Evolutionary conservation across 2,797 vertebrate species (phyloP), one percentile per base, ranked within the genome.

Genomic region (Coregonus suidteri): DNA sequence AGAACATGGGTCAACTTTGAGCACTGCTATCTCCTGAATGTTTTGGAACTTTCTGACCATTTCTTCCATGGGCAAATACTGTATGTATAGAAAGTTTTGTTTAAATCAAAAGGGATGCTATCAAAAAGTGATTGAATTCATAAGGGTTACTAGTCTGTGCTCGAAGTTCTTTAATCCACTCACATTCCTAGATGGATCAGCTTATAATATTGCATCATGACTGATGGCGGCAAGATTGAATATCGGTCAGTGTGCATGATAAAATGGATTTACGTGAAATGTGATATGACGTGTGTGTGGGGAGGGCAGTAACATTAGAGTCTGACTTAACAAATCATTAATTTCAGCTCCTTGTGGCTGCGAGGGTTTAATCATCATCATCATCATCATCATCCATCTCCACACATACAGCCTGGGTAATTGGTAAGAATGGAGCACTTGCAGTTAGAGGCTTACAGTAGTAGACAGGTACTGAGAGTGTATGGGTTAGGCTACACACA

Each of bases 161-260:
- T 47, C 41, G 2, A 47, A 47, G 41, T 47, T 47, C 41, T 47
- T 47, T 13, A 47, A 84, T 86, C 75, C 81, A 85, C 77, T 84
- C 68, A 31, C 78, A 52, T 75, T 67, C 80, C 84, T 76, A 71
- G 35, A 69, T 80, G 54, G 73, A 87, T 62, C 81, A 71, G 74
- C 75, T 88, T 86, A 87, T 87, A 86, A 91, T 90, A 91, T 87
- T 88, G 82, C 81, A 82, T 77, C 71, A 80, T 84, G 87, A 90
- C 81, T 83, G 90, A 90, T 88, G 88, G 83, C 56, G 53, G 52
- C 75, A 77, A 83, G 83, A 88, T 85, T 88, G 86, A 79, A 84
- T 7, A 69, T 16, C 3, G 15, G 16, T n/a, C 67, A n/a, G 34
- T 25, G 25, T 3, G 41, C 9, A 47, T 47, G 41, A 47, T 11